Conservation (phyloP, 2,888 invertebrate genomes). For the Lycia hirtaria region DNA sequence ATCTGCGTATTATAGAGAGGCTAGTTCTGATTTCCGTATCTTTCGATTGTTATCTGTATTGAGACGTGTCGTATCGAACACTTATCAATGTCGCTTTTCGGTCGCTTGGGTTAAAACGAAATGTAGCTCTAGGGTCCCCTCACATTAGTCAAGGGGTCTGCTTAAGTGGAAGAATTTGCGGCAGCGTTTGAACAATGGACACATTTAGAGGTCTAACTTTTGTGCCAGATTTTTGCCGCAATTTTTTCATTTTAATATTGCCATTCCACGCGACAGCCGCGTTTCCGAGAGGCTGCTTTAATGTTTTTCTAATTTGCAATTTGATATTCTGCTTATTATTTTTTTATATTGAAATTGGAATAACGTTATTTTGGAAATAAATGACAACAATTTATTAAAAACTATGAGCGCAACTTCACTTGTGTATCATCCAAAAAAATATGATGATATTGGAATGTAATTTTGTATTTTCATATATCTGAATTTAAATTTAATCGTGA, state of each 20-base stretch:
- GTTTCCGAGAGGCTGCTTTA: conserved; percentile 2
- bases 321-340: not conserved
- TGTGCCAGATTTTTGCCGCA: conserved; percentile 31
- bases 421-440: no score
- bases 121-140: conserved; percentile 62
- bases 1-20: conserved; percentile 37
- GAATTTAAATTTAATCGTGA: no score
- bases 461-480: no score
- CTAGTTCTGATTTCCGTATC: conserved; percentile 56
- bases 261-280: conserved; percentile 15
- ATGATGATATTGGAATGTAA: no score
- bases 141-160: conserved; percentile 68
- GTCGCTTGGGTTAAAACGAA: conserved; percentile 67
- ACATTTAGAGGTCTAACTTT: conserved; percentile 52
- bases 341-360: no score
- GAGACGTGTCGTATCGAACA: conserved; percentile 69
- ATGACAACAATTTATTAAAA: no score
- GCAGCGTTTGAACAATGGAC: conserved; percentile 62
- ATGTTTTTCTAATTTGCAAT: conserved; percentile 23
- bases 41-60: conserved; percentile 65
- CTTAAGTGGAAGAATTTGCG: conserved; percentile 73
- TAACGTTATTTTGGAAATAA: no score
- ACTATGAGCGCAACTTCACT: no score
- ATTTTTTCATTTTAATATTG: conserved; percentile 28
- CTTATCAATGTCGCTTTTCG: conserved; percentile 73